Conservation (phyloP, 1,140 invertebrate genomes). For the Mactra quadrangularis region DNA sequence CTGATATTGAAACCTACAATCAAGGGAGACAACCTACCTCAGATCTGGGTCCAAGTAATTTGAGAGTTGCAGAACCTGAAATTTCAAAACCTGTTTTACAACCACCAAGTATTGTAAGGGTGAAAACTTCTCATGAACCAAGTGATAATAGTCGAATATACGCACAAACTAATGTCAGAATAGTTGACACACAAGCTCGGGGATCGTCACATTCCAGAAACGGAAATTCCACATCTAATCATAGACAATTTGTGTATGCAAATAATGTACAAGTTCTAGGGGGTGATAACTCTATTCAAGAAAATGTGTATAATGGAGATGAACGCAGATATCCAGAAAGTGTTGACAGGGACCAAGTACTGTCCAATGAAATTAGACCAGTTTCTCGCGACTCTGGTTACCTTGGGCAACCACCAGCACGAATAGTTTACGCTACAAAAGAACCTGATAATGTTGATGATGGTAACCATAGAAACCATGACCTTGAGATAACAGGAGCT, state of each 20-base stretch:
- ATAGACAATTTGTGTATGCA: slow-evolving; percentile 36
- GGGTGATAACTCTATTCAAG: slow-evolving; percentile 13
- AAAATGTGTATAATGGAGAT: background rate
- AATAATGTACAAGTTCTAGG: slow-evolving; percentile 40
- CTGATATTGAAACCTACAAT: too few relatives aligned
- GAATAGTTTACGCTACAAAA: too few relatives aligned
- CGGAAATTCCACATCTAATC: background rate
- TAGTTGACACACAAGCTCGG: slow-evolving; percentile 16
- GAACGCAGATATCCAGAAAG: background rate
- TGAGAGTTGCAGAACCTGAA: background rate
- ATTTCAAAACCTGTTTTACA: background rate
- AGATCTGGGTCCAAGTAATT: background rate
- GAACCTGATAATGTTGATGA: too few relatives aligned
- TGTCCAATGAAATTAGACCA: too few relatives aligned
- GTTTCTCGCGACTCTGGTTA: too few relatives aligned
- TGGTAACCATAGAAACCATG: too few relatives aligned
- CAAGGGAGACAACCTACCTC: background rate
- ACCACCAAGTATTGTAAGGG: slow-evolving; percentile 9
- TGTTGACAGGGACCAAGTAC: too few relatives aligned
- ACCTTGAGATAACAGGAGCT: background rate
- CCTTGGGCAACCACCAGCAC: too few relatives aligned
- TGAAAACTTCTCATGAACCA: slow-evolving; percentile 21
- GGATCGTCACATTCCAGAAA: background rate
- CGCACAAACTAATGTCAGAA: slow-evolving; percentile 39
- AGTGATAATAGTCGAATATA: background rate